phyloP scores from a whole-genome alignment of 2,797 vertebrate genomes.

The Anisognathus igniventris region DNA sequence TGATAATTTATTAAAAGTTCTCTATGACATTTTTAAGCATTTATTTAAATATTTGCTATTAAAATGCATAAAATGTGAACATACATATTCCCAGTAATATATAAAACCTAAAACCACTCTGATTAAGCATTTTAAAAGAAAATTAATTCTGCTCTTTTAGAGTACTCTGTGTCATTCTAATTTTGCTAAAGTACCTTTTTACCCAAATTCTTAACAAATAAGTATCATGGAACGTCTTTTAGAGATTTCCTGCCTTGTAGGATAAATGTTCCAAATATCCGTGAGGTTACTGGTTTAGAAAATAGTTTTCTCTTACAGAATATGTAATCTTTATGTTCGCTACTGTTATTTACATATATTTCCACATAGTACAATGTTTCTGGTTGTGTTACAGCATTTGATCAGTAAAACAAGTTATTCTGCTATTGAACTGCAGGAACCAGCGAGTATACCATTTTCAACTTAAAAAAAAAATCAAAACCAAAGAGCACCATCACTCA shows the following conservation, averaged over 20 bases:
- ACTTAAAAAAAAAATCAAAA: not conserved
- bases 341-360: not conserved
- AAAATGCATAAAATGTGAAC: not conserved
- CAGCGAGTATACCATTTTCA: not conserved
- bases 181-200: not conserved
- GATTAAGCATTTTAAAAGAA: not conserved
- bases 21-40: not conserved
- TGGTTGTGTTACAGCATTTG: not conserved
- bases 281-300: not conserved
- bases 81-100: not conserved
- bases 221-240: not conserved
- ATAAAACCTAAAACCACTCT: not conserved
- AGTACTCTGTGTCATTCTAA: not conserved
- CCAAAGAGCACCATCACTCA: not conserved
- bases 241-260: not conserved
- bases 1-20: slow-evolving; percentile 34
- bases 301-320: not conserved
- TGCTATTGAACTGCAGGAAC: not conserved
- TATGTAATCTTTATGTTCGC: not conserved
- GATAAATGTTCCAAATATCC: not conserved
- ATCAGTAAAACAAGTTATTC: not conserved
- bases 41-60: not conserved
- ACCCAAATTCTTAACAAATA: not conserved
- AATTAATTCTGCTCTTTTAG: not conserved
- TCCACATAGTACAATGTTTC: not conserved